Base-by-base conservation (phyloP, 2,113 vertebrate species). In the Ursus arctos region DNA sequence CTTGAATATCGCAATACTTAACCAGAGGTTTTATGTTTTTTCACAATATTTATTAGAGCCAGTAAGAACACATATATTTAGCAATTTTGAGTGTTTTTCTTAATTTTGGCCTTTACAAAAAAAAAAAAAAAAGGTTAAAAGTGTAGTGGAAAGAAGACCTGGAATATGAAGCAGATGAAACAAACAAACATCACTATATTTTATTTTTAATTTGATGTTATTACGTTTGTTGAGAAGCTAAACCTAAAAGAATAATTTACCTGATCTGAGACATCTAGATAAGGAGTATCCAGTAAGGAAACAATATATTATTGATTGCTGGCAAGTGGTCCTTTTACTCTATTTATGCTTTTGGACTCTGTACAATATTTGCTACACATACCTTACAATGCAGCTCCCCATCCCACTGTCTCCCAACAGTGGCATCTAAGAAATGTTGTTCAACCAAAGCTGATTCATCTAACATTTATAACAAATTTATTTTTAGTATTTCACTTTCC, bases 381-480 rank as follows among this genome's bases (percentile, higher is more conserved):
- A 5, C 51, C 47, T 59, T 11, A 13, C 2, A 7, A 2, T 69
- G 22, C 16, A 65, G 0, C 0, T 47, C 10, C 9, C 1, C 0
- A 19, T 10, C 11, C n/a, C 12, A 53, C 8, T 6, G 0, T 86
- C 33, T 59, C 15, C 4, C 40, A 97, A 67, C 1, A 61, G 1
- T 36, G 8, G 2, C 11, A 22, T 15, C 36, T 77, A 36, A 53
- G 15, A 81, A 76, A 71, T 59, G 1, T 26, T 40, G 18, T 94
- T 53, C 28, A 86, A 49, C 0, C 24, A 61, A 92, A 90, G 7
- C 3, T 69, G 10, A 61, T 24, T 61, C 71, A 19, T 59, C 7
- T 47, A 63, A 12, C 4, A 57, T 63, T 93, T 88, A 74, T 47
- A 67, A 80, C 3, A 84, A 71, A 49, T 74, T 67, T 16, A 74